Evolutionary conservation across 2,797 vertebrate species (phyloP), one percentile per base, ranked within the genome.

Genomic region (Lepilemur ruficaudatus): DNA sequence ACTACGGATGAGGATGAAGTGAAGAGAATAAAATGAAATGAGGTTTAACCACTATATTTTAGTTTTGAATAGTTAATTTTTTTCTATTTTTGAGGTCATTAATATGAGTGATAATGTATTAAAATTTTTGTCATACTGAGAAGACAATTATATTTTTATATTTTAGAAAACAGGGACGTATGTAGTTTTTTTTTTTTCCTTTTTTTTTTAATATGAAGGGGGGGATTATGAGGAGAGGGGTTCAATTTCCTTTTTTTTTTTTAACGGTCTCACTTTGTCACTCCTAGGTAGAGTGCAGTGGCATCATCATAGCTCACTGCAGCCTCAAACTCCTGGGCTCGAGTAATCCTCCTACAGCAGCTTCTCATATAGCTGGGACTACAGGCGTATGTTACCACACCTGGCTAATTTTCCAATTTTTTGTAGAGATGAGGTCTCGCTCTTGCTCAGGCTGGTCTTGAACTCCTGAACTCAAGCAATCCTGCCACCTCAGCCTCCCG

Each of bases 71-170:
- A 59, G 41, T 52, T 72, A 69, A 55, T 73, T 67, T 65, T 78
- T 81, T 63, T 50, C n/a, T 87, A 15, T 57, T 94, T 85, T 48
- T 61, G 69, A 82, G n/a, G 46, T 76, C 52, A 89, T 95, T 32
- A 59, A 41, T 63, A 65, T 73, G 57, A 46, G 69, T 94, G 23
- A 85, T 63, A 76, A 78, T 25, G 23, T 59, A 30, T 80, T 87
- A 70, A 90, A 90, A 41, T n/a, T 87, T 81, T 94, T 76, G 9
- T 91, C 43, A 46, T 69, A 82, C 79, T 55, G 38, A 87, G 81
- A 76, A 57, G 25, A 63, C 30, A 63, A 69, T 15, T 57, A 13
- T 55, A 30, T 85, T 83, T 32, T 89, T 67, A 35, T n/a, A 48
- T 41, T 86, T 90, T 87, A 82, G 35, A 61, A 90, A 85, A 35